These are phyloP conservation scores for Cantharis lateralis DNA, from an alignment of 2,888 invertebrate species.

Conservation along the genomic window DNA sequence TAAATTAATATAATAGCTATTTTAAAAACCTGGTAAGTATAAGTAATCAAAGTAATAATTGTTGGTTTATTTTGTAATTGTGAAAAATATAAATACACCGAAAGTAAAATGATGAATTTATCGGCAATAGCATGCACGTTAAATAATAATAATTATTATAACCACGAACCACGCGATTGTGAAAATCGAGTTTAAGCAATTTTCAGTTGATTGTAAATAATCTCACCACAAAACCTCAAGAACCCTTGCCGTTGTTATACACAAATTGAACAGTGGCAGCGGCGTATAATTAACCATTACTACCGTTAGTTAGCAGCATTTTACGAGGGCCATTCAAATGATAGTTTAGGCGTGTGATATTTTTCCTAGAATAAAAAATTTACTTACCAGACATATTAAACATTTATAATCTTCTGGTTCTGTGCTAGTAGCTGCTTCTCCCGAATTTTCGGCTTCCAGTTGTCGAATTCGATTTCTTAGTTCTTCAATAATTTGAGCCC, in stretches of 20 bases:
- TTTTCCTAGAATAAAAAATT: neutral
- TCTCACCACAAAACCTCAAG: neutral
- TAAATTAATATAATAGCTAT: too few species aligned
- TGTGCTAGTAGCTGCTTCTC: conserved; percentile 45
- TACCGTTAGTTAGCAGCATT: neutral
- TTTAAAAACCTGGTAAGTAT: too few species aligned
- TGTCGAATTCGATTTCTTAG: conserved; percentile 62
- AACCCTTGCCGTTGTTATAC: neutral
- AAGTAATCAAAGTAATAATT: too few species aligned
- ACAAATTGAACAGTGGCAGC: neutral
- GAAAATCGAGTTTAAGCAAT: neutral
- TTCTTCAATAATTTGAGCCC: conserved; percentile 61
- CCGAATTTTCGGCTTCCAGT: conserved; percentile 58
- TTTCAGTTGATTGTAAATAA: neutral
- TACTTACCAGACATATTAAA: conserved; percentile 74
- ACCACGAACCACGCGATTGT: neutral
- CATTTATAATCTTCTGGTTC: conserved; percentile 67
- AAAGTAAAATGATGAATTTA: neutral
- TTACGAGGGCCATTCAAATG: neutral
- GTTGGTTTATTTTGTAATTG: too few species aligned
- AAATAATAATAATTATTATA: neutral
- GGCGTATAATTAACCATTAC: neutral
- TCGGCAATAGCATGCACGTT: neutral
- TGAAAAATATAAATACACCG: neutral
- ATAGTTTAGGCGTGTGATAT: neutral